Percentiles rank a stretch among this genome's conserved stretches.
Conservation (phyloP, 92 coral and sea anemone species). For the Palythoa heliodiscus region DNA sequence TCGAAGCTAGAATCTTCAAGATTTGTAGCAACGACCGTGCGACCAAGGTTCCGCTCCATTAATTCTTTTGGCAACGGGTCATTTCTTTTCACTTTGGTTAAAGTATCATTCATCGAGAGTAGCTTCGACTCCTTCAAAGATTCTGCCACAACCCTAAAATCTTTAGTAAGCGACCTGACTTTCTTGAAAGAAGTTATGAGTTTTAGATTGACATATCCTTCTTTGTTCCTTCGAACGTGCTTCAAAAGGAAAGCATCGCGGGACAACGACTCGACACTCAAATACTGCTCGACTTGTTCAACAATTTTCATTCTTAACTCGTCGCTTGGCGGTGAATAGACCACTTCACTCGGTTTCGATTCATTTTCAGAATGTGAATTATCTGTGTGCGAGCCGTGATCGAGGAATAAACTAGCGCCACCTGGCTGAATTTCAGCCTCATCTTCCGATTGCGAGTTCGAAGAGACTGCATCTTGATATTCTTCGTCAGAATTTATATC, state of each 20-base stretch:
- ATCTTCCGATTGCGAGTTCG: slow-evolving; percentile 68
- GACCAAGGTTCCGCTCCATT: slow-evolving; percentile 93
- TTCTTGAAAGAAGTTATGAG: slow-evolving; percentile 97
- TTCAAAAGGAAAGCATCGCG: slow-evolving; percentile 96
- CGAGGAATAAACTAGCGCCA: slow-evolving; percentile 40
- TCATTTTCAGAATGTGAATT: slow-evolving; percentile 97
- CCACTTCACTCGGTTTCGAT: slow-evolving; percentile 65
- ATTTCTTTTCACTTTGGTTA: slow-evolving; percentile 87
- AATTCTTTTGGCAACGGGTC: slow-evolving; percentile 77
- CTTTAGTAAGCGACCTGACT: slow-evolving; percentile 94
- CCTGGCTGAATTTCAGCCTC: slow-evolving; percentile 81
- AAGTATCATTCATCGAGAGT: slow-evolving; percentile 80
- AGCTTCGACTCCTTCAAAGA: slow-evolving; percentile 75
- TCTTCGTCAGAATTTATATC: slow-evolving; percentile 81
- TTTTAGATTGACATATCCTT: slow-evolving; percentile 94
- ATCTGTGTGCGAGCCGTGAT: slow-evolving; percentile 65
- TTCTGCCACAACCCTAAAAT: slow-evolving; percentile 91
- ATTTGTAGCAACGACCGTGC: slow-evolving; percentile 89
- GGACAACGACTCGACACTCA: slow-evolving; percentile 90
- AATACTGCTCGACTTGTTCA: slow-evolving; percentile 91
- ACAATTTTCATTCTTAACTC: slow-evolving; percentile 82
- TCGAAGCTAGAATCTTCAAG: slow-evolving; percentile 81
- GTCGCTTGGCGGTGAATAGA: slow-evolving; percentile 89
- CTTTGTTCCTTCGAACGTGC: slow-evolving; percentile 98
- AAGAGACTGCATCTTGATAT: slow-evolving; percentile 69